Base-by-base conservation (phyloP, 2,888 invertebrate genomes). In the Acronicta aceris region DNA sequence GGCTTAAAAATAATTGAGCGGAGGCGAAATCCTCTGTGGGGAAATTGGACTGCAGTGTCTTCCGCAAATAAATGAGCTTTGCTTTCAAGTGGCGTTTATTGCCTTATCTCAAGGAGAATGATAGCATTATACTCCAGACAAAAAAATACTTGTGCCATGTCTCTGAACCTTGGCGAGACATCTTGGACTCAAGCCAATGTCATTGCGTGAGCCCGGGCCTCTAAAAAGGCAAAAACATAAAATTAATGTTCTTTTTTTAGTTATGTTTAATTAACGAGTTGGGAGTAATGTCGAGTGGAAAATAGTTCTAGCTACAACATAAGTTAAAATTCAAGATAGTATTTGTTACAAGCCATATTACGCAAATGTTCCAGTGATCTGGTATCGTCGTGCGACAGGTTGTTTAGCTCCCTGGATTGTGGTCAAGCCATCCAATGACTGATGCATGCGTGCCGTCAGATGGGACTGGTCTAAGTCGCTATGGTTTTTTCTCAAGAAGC, bases 121-220 rank as follows among this genome's bases (percentile, higher is more conserved):
- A 91, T 92, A 89, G 90, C 88, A 88, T 69, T 79, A 74, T 91
- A 88, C 82, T 80, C 82, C 74, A 81, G 79, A 87, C 76, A 70
- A 76, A 88, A n/a, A 92, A 92, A 91, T 91, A 89, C 85, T 87
- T 85, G 84, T 86, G 79, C 82, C 79, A 85, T 88, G 93, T 88
- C 92, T 93, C 91, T 92, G 91, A 94, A 92, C 92, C 88, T 92
- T 93, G 93, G 93, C 93, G 89, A 87, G 88, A 85, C 85, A 86
- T 86, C 84, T 93, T 94, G 94, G 93, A 89, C 71, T 66, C 54
- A 59, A 71, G 93, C 94, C 94, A 94, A 91, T 84, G 84, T 79
- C 85, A 85, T 85, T 89, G 89, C 88, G 82, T 84, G 84, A 82
- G 82, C 76, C 80, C 71, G 81, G 78, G 76, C 81, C 78, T 84